A percentile compares a stretch with the other conserved stretches of the same genome.
Evolutionary conservation across 2,797 vertebrate genomes (phyloP).

Genomic region (Myotis pilosus): DNA sequence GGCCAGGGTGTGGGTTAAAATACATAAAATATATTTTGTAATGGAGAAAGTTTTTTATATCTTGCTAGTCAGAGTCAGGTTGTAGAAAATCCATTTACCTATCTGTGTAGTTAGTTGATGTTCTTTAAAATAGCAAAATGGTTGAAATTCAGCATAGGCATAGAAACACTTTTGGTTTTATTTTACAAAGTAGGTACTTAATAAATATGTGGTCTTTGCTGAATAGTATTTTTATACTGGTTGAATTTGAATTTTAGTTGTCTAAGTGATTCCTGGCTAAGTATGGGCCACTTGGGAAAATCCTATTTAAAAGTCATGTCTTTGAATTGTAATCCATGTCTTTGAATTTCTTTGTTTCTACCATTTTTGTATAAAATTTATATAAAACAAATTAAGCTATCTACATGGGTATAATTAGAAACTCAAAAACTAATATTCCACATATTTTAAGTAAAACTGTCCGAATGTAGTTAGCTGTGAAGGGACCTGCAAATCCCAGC

Average conservation of each 20-base stretch:
- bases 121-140: background rate
- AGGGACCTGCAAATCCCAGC: constrained; percentile 69
- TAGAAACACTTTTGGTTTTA: background rate
- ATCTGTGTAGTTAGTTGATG: background rate
- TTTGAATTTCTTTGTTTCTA: too few relatives aligned
- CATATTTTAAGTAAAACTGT: constrained; percentile 71
- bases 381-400: constrained; percentile 68
- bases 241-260: background rate
- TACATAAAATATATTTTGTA: background rate
- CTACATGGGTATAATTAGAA: constrained; percentile 73
- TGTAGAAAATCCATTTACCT: background rate
- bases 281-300: background rate
- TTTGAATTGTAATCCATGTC: background rate
- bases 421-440: constrained; percentile 66
- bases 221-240: background rate
- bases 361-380: constrained; percentile 40
- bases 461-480: constrained; percentile 60
- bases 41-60: background rate
- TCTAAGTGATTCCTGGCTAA: background rate
- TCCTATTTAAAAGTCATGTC: background rate
- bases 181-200: background rate
- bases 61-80: background rate
- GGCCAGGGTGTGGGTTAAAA: background rate
- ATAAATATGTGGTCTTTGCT: background rate
- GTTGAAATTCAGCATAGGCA: background rate